A percentile compares a stretch with the other conserved stretches of the same genome.
phyloP scores from a whole-genome alignment of 2,888 invertebrate genomes.

The Drosophila rubida region DNA sequence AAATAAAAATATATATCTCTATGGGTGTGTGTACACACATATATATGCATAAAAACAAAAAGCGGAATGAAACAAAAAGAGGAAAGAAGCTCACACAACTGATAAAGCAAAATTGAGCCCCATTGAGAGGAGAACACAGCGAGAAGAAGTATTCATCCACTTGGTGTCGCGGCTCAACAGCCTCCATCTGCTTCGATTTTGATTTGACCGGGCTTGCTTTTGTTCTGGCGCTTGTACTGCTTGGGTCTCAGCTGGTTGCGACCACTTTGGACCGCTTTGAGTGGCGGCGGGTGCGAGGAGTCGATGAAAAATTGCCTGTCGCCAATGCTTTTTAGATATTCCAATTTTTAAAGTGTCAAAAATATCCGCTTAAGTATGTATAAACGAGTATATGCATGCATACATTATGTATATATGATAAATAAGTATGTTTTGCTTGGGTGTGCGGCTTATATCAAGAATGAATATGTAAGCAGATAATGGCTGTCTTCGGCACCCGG shows the following conservation, averaged over 20 bases:
- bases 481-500: conserved; percentile 48
- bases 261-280: conserved; percentile 33
- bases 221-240: not conserved
- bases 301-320: conserved; percentile 72
- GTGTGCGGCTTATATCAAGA: conserved; percentile 36
- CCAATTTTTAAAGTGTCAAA: conserved; percentile 78
- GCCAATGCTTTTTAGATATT: conserved; percentile 69
- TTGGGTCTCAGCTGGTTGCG: conserved; percentile 60
- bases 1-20: conserved; percentile 10
- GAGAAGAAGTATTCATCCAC: conserved; percentile 12
- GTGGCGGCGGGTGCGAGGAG: conserved; percentile 13
- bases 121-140: conserved; percentile 2
- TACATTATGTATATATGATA: conserved; percentile 39
- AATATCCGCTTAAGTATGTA: conserved; percentile 68
- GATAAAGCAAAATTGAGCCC: conserved; percentile 46
- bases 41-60: not conserved
- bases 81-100: conserved; percentile 27
- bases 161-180: conserved; percentile 46
- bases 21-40: conserved; percentile 2
- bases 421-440: conserved; percentile 42
- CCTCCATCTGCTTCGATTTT: conserved; percentile 72
- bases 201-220: conserved; percentile 31
- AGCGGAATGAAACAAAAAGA: not conserved
- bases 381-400: conserved; percentile 42
- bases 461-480: conserved; percentile 78